These are phyloP conservation scores for Augiades crinisus DNA, from an alignment of 2,888 invertebrate genomes.

Conservation along the genomic window DNA sequence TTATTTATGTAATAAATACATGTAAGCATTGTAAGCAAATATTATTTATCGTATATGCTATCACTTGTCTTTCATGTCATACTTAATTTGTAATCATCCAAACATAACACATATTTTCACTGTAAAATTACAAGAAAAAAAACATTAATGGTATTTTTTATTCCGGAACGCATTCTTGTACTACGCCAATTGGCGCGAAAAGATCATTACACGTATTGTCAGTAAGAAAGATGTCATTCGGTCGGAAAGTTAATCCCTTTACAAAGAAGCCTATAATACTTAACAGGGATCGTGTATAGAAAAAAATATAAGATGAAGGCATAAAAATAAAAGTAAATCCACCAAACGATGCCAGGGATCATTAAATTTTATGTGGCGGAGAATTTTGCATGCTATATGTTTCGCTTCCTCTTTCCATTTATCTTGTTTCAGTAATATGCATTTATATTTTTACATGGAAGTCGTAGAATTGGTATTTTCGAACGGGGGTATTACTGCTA, in stretches of 20 bases:
- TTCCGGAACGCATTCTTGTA: no score
- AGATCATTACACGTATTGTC: neutral
- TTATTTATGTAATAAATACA: no score
- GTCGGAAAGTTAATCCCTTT: constrained; percentile 5
- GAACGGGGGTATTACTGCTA: no score
- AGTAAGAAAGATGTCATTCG: neutral
- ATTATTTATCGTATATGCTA: no score
- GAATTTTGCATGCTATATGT: neutral
- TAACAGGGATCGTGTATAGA: neutral
- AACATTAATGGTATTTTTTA: no score
- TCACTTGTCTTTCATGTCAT: no score
- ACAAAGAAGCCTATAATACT: constrained; percentile 11
- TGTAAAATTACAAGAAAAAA: no score
- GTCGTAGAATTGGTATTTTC: no score
- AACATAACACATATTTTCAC: no score
- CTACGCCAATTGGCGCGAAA: neutral
- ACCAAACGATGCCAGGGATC: constrained; percentile 1
- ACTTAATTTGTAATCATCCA: no score
- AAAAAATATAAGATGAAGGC: constrained; percentile 8
- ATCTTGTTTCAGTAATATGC: neutral
- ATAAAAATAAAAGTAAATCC: constrained; percentile 3
- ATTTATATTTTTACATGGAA: neutral
- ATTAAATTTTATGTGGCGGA: constrained; percentile 30
- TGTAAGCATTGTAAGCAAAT: no score
- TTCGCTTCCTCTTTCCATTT: neutral